Base-by-base conservation (phyloP, 2,888 invertebrate genomes). In the Aplocera efformata region DNA sequence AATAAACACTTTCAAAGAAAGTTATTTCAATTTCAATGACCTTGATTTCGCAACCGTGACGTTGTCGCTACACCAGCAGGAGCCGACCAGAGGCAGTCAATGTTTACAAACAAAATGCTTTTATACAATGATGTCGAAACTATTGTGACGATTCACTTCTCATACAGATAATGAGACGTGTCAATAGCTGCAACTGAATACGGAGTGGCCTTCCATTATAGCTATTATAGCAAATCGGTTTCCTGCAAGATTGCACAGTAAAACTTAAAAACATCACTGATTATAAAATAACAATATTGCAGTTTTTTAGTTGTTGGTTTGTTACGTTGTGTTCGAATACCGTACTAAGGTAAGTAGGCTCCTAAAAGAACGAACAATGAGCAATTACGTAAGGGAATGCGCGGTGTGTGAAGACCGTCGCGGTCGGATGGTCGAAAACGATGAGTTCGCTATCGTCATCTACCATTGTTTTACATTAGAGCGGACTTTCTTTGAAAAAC, bases 1-100 rank as follows among this genome's bases (percentile, higher is more conserved):
- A 60, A 60, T 65, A 65, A 55, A 32, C 53, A 61, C 53, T 41
- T 58, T 60, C 54, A 67, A 73, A 69, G 75, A 78, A 73, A 75
- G 74, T 73, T 68, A 58, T 77, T 78, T 79, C 76, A 70, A 73
- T 79, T 79, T 79, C 76, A 57, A 72, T 76, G 72, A 70, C 77
- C 79, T 67, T 65, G 67, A 72, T 78, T 67, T 68, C 53, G 68
- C 65, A 65, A 67, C 63, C 69, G 70, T 72, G 62, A 72, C 67
- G 63, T 56, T 71, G 61, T 69, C 66, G 63, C 58, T 49, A 56
- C 60, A 54, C 56, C 54, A 50, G 52, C 54, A 53, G 53, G 53
- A 56, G 50, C 10, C 40, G 31, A 48, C 51, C 43, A 53, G 37
- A 47, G 48, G 47, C 41, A 52, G 58, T 38, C 49, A 56, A 60